Percentiles rank a stretch among this genome's conserved stretches.
phyloP scores from a whole-genome alignment of 1,140 invertebrate genomes.

The Carcinoscorpius rotundicauda region DNA sequence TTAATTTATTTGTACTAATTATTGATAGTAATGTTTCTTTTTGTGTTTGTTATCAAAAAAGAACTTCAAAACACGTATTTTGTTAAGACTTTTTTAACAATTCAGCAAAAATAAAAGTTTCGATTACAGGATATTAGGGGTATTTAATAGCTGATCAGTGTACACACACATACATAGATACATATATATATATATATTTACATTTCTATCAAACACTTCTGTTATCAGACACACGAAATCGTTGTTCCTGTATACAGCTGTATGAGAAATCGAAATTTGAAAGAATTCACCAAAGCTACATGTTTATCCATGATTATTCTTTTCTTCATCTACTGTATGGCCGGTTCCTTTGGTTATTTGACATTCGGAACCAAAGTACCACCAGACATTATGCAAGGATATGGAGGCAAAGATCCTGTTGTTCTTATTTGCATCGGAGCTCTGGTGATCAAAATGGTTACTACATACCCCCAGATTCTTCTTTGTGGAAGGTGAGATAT shows the following conservation, averaged over 20 bases:
- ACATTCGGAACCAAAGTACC: constrained; percentile 51
- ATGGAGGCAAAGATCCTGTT: constrained; percentile 36
- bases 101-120: too few species aligned
- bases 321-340: constrained; percentile 45
- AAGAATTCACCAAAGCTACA: constrained; percentile 43
- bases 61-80: too few species aligned
- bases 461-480: constrained; percentile 56
- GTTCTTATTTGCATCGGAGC: constrained; percentile 42
- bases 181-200: too few species aligned
- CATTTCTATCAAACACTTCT: too few species aligned
- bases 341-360: constrained; percentile 51
- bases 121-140: too few species aligned
- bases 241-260: constrained; percentile 57
- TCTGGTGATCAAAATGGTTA: constrained; percentile 53
- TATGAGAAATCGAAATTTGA: constrained; percentile 34
- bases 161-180: too few species aligned
- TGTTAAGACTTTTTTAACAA: too few species aligned
- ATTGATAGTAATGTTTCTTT: too few species aligned
- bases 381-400: constrained; percentile 48
- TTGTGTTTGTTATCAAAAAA: too few species aligned
- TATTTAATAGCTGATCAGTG: too few species aligned
- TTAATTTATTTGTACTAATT: too few species aligned
- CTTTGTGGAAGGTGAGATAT: constrained; percentile 47
- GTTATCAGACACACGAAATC: constrained; percentile 51
- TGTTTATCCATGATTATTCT: constrained; percentile 46